Evolutionary conservation across 2,797 vertebrate species (phyloP).

Genomic region (Rhadinocentrus ornatus): DNA sequence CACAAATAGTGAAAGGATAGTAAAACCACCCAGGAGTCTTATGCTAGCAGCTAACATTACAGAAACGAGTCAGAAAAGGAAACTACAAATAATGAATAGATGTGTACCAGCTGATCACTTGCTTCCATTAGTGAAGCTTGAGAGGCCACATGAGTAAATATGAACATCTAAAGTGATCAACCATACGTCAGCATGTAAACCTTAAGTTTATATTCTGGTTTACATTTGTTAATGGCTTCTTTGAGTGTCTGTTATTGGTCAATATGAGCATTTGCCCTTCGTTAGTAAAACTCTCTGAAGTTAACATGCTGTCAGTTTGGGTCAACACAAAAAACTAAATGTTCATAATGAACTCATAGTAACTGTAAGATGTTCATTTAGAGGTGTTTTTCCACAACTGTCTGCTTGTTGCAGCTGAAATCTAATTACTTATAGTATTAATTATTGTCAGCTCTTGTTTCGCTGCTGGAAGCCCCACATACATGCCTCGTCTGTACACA

Average conservation of each 20-base stretch:
- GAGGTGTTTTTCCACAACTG: background rate
- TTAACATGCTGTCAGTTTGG: background rate
- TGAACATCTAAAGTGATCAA: too few relatives aligned
- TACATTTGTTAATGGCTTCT: too few relatives aligned
- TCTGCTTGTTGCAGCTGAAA: background rate
- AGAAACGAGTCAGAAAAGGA: too few relatives aligned
- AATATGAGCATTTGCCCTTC: background rate
- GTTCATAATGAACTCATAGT: background rate
- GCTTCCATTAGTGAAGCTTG: background rate
- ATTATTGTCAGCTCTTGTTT: slow-evolving; percentile 13
- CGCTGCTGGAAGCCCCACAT: background rate
- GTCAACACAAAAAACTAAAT: background rate
- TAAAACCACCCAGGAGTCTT: too few relatives aligned
- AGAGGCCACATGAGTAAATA: background rate
- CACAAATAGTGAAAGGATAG: too few relatives aligned
- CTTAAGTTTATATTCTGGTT: too few relatives aligned
- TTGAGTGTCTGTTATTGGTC: background rate
- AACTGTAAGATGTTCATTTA: background rate
- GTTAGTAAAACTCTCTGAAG: background rate
- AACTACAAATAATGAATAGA: too few relatives aligned
- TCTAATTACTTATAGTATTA: slow-evolving; percentile 10
- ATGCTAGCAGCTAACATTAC: too few relatives aligned
- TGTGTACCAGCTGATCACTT: background rate
- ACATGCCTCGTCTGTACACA: background rate
- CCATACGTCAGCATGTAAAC: too few relatives aligned